Conservation (phyloP, 2,797 vertebrate genomes). For the Rhinella marina region DNA sequence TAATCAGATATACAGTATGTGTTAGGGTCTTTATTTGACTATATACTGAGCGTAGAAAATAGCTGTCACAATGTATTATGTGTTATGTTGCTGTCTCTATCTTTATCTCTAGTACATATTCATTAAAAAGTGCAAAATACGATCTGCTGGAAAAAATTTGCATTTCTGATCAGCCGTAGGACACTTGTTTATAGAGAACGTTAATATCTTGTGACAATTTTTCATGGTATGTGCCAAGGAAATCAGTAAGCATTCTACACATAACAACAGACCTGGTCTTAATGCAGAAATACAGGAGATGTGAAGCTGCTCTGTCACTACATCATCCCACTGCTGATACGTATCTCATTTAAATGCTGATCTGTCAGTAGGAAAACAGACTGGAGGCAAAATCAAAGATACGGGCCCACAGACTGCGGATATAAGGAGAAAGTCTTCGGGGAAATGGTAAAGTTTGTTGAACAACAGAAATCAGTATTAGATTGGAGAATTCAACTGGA, state of each 20-base stretch:
- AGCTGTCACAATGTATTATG: slow-evolving; percentile 42
- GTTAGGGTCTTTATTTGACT: background rate
- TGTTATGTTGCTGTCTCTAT: slow-evolving; percentile 26
- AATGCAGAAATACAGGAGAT: slow-evolving; percentile 40
- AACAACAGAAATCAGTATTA: slow-evolving; percentile 11
- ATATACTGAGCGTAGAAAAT: background rate
- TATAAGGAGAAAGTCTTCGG: slow-evolving; percentile 6
- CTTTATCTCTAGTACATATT: slow-evolving; percentile 53
- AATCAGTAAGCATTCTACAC: slow-evolving; percentile 52
- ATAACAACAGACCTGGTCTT: slow-evolving; percentile 47
- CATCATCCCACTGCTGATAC: slow-evolving; percentile 46
- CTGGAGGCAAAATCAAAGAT: slow-evolving; percentile 36
- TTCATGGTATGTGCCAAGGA: slow-evolving; percentile 57
- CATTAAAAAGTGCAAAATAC: slow-evolving; percentile 54
- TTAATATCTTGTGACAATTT: slow-evolving; percentile 57
- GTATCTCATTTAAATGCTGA: slow-evolving; percentile 57
- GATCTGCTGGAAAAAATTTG: slow-evolving; percentile 45
- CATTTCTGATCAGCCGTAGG: slow-evolving; percentile 58
- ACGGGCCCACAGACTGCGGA: slow-evolving; percentile 2
- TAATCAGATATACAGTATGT: background rate
- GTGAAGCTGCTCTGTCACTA: slow-evolving; percentile 42
- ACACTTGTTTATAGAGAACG: slow-evolving; percentile 49
- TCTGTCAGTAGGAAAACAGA: slow-evolving; percentile 24
- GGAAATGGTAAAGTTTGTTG: background rate
- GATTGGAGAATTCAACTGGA: slow-evolving; percentile 1